Conservation (phyloP, 1,140 invertebrate species). For the Kradibia gibbosae region DNA sequence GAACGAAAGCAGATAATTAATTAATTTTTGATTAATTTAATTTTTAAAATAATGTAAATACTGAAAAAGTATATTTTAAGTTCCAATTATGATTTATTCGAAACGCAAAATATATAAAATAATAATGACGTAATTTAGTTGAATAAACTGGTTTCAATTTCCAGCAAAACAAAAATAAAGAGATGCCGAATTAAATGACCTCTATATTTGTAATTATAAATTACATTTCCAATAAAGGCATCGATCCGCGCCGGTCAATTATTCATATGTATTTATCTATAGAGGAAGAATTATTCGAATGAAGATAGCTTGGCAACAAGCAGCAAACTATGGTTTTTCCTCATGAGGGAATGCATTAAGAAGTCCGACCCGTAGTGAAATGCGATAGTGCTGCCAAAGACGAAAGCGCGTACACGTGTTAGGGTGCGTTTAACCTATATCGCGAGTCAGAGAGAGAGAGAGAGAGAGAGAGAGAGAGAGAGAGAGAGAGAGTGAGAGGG, state of each 20-base stretch:
- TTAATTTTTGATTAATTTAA: not conserved
- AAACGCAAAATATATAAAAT: not conserved
- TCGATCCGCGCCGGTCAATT: not conserved
- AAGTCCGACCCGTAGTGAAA: conserved; percentile 21
- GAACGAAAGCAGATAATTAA: too few relatives aligned
- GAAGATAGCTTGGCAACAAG: not conserved
- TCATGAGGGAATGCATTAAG: conserved; percentile 8
- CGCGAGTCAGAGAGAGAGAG: conserved; percentile 1
- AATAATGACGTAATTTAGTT: not conserved
- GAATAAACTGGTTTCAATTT: not conserved
- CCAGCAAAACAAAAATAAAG: not conserved
- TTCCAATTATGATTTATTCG: not conserved
- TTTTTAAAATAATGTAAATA: not conserved
- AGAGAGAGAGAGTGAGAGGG: conserved; percentile 10
- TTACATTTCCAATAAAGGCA: conserved; percentile 14
- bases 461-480: not conserved
- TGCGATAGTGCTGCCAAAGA: conserved; percentile 33
- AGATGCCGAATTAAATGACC: not conserved
- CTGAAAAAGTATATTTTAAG: not conserved
- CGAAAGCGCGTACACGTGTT: conserved; percentile 52
- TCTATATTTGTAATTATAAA: not conserved
- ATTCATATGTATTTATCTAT: not conserved
- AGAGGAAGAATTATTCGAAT: not conserved
- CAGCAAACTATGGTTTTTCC: conserved; percentile 19
- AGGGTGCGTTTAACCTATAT: conserved; percentile 61